Evolutionary conservation across 2,797 vertebrate species (phyloP).

Genomic region (Lithobates pipiens): DNA sequence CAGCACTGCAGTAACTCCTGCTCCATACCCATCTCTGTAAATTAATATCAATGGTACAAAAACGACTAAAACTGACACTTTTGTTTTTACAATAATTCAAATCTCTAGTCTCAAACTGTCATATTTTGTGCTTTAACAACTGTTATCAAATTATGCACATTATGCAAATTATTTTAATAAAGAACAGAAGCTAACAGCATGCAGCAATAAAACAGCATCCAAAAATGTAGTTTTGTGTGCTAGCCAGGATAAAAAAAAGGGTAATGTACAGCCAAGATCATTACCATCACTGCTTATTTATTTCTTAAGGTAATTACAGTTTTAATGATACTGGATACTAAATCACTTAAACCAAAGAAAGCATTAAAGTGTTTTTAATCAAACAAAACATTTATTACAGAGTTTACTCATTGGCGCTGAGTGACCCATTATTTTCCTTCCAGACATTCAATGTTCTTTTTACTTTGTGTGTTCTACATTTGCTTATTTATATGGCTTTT

Average conservation of each 20-base stretch:
- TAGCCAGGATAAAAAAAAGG: constrained; percentile 27
- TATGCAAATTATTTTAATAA: constrained; percentile 43
- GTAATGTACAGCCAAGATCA: constrained; percentile 32
- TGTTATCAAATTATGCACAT: constrained; percentile 24
- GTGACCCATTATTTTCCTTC: constrained; percentile 22
- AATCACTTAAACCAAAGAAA: constrained; percentile 40
- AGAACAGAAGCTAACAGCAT: constrained; percentile 46
- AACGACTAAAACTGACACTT: neutral
- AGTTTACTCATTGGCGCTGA: constrained; percentile 21
- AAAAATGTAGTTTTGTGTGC: constrained; percentile 28
- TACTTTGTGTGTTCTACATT: constrained; percentile 5
- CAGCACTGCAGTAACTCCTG: neutral
- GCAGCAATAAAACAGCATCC: constrained; percentile 33
- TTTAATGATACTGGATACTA: constrained; percentile 31
- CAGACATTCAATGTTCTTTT: constrained; percentile 13
- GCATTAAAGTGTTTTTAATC: constrained; percentile 12
- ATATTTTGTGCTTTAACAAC: constrained; percentile 1
- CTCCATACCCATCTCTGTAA: neutral
- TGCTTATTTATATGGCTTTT: constrained; percentile 1
- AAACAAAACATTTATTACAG: constrained; percentile 30
- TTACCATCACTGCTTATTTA: constrained; percentile 42
- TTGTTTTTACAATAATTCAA: neutral
- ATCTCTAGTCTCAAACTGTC: neutral
- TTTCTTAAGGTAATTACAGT: constrained; percentile 44
- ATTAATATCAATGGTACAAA: neutral